Evolutionary conservation across 2,888 invertebrate genomes (phyloP).

Genomic region (Junonia oenone): DNA sequence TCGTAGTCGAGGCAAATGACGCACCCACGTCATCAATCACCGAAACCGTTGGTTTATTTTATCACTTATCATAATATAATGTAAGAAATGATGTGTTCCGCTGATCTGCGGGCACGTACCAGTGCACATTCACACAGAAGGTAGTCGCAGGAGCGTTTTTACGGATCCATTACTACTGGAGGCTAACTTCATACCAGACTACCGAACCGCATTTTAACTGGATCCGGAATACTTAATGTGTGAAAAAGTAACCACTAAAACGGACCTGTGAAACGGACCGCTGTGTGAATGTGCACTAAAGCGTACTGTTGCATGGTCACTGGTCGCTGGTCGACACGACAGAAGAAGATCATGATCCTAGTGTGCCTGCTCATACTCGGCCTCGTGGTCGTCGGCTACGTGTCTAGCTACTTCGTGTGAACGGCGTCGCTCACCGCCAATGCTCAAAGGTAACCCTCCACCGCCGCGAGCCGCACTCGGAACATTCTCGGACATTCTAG

Average conservation of each 20-base stretch:
- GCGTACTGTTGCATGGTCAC: slow-evolving; percentile 70
- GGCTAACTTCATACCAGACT: too few species aligned
- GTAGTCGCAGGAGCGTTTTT: too few species aligned
- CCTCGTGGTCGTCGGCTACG: slow-evolving; percentile 87
- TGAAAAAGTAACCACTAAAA: too few species aligned
- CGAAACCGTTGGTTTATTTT: slow-evolving; percentile 33
- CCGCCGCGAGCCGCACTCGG: slow-evolving; percentile 42
- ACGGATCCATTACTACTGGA: too few species aligned
- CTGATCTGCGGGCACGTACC: slow-evolving; percentile 45
- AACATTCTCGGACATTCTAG: slow-evolving; percentile 13
- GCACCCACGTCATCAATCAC: slow-evolving; percentile 47
- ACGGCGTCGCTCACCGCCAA: slow-evolving; percentile 39
- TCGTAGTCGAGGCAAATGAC: slow-evolving; percentile 61
- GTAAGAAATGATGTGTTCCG: slow-evolving; percentile 36
- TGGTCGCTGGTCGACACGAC: slow-evolving; percentile 55
- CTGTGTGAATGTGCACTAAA: too few species aligned
- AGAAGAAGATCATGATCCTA: slow-evolving; percentile 96
- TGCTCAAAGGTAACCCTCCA: slow-evolving; percentile 67
- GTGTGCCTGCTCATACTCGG: slow-evolving; percentile 92
- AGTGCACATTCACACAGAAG: too few species aligned
- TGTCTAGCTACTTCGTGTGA: slow-evolving; percentile 81
- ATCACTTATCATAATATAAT: slow-evolving; percentile 28
- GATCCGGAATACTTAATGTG: too few species aligned
- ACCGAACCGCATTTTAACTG: too few species aligned
- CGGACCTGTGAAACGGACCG: too few species aligned